Evolutionary conservation across 2,888 invertebrate genomes (phyloP).

Genomic region (Zele albiditarsus): DNA sequence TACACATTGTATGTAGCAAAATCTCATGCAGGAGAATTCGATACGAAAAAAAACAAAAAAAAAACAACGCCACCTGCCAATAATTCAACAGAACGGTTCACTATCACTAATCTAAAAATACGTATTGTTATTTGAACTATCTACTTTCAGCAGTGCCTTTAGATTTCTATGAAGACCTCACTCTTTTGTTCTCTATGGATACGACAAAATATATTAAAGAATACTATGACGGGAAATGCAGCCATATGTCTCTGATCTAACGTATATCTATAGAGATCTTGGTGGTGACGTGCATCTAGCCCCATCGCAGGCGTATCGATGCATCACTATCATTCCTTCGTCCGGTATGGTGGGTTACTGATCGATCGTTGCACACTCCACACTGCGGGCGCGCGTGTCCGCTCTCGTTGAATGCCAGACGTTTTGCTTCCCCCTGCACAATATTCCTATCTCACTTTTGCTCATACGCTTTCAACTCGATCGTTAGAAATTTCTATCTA

Average conservation of each 20-base stretch:
- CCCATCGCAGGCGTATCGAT: conserved; percentile 4
- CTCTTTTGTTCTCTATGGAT: no score
- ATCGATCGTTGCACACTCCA: conserved; percentile 18
- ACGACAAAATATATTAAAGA: no score
- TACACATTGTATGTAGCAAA: no score
- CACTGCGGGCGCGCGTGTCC: conserved; percentile 20
- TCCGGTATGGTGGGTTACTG: conserved; percentile 9
- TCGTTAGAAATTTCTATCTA: conserved; percentile 26
- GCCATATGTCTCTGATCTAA: not conserved
- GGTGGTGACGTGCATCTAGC: not conserved
- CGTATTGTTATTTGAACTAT: no score
- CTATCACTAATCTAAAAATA: no score
- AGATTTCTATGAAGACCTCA: no score
- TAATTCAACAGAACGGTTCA: no score
- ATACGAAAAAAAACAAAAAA: no score
- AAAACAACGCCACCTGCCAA: no score
- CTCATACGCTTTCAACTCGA: not conserved
- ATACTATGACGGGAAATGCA: no score
- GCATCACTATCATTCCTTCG: conserved; percentile 20
- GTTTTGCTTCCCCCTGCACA: not conserved
- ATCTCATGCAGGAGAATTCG: no score
- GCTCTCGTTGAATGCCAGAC: conserved; percentile 31
- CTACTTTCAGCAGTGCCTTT: no score
- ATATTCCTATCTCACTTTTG: not conserved
- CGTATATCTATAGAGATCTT: not conserved